A percentile compares a stretch with the other conserved stretches of the same genome.
Evolutionary conservation across 2,888 invertebrate species (phyloP).

Genomic region (Sphaerophoria rueppellii): DNA sequence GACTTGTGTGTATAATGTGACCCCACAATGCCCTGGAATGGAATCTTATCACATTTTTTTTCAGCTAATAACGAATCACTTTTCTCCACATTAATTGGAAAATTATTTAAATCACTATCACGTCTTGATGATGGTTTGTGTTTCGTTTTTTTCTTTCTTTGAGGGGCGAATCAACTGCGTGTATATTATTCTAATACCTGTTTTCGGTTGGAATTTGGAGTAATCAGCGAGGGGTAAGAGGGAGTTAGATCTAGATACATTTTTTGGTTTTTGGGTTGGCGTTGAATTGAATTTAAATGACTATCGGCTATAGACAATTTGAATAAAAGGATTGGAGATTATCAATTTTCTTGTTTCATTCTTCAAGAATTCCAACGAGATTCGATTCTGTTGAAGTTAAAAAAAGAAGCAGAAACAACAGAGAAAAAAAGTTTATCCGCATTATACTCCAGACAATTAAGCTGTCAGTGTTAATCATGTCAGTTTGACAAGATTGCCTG

Average conservation of each 20-base stretch:
- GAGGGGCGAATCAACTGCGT: conserved; percentile 2
- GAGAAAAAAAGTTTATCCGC: conserved; percentile 45
- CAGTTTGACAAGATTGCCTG: conserved; percentile 67
- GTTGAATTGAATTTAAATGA: conserved; percentile 61
- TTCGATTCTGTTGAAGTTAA: conserved; percentile 17
- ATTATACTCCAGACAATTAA: conserved; percentile 55
- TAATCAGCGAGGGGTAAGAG: conserved; percentile 52
- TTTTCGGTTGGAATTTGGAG: conserved; percentile 56
- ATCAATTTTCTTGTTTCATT: conserved; percentile 40
- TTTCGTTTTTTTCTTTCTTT: conserved; percentile 2
- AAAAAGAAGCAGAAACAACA: not conserved
- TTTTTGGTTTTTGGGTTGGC: conserved; percentile 31
- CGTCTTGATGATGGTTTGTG: conserved; percentile 38
- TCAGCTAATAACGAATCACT: conserved; percentile 73
- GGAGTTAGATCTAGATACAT: conserved; percentile 54
- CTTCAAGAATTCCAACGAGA: conserved; percentile 20
- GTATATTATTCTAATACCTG: conserved; percentile 54
- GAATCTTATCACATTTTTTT: conserved; percentile 69
- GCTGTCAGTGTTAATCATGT: conserved; percentile 74
- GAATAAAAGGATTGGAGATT: conserved; percentile 60
- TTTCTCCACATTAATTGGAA: conserved; percentile 72
- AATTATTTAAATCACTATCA: conserved; percentile 73
- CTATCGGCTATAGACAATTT: conserved; percentile 52
- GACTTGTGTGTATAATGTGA: conserved; percentile 44
- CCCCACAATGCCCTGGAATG: conserved; percentile 62